Percentiles rank a stretch among this genome's conserved stretches.
phyloP scores from a whole-genome alignment of 2,113 vertebrate species.

The Edolisoma coerulescens region DNA sequence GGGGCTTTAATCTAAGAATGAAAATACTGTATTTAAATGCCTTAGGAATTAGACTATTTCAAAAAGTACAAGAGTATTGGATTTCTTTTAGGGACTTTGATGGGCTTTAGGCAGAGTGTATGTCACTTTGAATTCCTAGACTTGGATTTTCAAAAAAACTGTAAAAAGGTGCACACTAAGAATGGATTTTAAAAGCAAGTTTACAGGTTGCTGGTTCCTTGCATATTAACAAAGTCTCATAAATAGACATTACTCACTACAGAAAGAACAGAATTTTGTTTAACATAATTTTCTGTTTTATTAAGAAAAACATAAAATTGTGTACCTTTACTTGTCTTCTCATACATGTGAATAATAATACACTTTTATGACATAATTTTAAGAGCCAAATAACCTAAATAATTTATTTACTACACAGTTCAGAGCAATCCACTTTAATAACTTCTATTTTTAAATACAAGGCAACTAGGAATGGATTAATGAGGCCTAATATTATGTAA shows the following conservation, averaged over 20 bases:
- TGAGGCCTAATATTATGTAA: constrained; percentile 48
- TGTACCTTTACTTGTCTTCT: background rate
- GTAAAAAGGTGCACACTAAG: background rate
- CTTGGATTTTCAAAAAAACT: background rate
- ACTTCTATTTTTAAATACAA: constrained; percentile 53
- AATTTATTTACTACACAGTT: constrained; percentile 28
- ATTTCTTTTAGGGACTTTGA: background rate
- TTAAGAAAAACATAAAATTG: background rate
- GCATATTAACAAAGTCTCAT: background rate
- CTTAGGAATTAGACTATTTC: background rate
- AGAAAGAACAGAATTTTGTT: background rate
- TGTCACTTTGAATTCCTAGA: background rate
- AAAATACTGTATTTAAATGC: constrained; percentile 1
- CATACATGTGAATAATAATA: background rate
- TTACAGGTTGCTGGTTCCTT: background rate
- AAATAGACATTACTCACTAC: background rate
- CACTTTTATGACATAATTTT: background rate
- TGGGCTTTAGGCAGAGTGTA: background rate
- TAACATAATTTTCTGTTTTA: background rate
- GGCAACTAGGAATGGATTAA: constrained; percentile 47
- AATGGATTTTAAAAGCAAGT: background rate
- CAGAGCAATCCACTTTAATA: constrained; percentile 24
- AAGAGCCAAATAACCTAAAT: background rate
- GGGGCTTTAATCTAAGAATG: background rate
- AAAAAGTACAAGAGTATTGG: background rate